Evolutionary conservation across 2,113 vertebrate species (phyloP).

Genomic region (Hoplias malabaricus): DNA sequence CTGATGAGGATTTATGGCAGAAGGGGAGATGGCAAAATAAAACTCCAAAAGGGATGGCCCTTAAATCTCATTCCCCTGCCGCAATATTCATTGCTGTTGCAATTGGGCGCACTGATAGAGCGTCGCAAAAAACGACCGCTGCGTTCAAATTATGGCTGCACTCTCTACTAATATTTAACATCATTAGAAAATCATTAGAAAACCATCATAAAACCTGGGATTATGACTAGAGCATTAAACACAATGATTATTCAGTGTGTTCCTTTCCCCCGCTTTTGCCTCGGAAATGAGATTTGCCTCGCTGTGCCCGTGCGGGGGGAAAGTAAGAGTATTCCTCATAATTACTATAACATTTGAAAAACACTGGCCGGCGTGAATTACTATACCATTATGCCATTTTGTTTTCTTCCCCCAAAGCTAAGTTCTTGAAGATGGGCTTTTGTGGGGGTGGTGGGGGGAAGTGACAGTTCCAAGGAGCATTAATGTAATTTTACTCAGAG

Average conservation of each 20-base stretch:
- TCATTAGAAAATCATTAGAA: conserved; percentile 87
- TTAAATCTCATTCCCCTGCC: conserved; percentile 75
- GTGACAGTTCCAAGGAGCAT: conserved; percentile 54
- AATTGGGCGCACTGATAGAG: conserved; percentile 70
- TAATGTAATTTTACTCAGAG: conserved; percentile 65
- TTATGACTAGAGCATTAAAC: conserved; percentile 84
- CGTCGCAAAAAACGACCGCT: conserved; percentile 67
- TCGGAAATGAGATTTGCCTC: conserved; percentile 77
- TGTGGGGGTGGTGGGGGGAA: conserved; percentile 60
- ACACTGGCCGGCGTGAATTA: conserved; percentile 72
- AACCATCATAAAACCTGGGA: conserved; percentile 83
- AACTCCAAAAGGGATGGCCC: conserved; percentile 76
- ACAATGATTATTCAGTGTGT: conserved; percentile 82
- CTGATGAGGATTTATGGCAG: conserved; percentile 80
- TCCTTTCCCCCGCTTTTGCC: conserved; percentile 69
- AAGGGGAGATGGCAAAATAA: conserved; percentile 75
- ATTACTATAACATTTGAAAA: conserved; percentile 77
- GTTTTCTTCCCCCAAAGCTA: conserved; percentile 69
- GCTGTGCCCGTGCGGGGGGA: conserved; percentile 61
- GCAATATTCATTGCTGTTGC: conserved; percentile 78
- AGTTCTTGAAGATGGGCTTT: conserved; percentile 66
- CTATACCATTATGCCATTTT: conserved; percentile 68
- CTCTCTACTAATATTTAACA: conserved; percentile 85
- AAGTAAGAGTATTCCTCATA: conserved; percentile 75
- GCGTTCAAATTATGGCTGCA: conserved; percentile 78